Evolutionary conservation across 2,113 vertebrate species (phyloP), one percentile per base, ranked within the genome.

Genomic region (Ailuropoda melanoleuca): DNA sequence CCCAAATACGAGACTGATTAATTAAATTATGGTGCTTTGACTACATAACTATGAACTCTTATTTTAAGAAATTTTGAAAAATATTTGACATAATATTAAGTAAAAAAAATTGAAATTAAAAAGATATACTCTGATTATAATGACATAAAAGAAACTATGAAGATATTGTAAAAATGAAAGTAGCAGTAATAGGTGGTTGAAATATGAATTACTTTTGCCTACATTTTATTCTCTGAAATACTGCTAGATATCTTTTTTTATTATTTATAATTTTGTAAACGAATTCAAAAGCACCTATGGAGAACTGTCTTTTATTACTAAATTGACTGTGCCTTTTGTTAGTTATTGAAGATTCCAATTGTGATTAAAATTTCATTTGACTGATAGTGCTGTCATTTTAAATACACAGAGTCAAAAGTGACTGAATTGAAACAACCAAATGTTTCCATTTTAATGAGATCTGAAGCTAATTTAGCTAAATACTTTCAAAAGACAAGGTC

Each of bases 351-450:
- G 60, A 87, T 89, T 89, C 31, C 58, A 91, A 18, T 82, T 95
- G 17, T 74, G 80, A 84, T 75, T 92, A 87, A 96, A 91, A 17
- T 97, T 92, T 92, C 78, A 83, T 90, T 97, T 90, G 60, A 55
- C 77, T 93, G 78, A 95, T 48, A 86, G 37, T 81, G 75, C 58
- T 93, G 60, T 37, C 96, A 93, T 81, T 97, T 78, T 81, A 98
- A 96, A 60, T 39, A 94, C 1, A 89, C 8, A n/a, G 24, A 12
- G n/a, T 50, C 43, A 75, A 84, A 97, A 87, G 78, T 74, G 34
- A 80, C 23, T 89, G 91, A 96, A 55, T 56, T 37, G 93, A 93
- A 81, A 46, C 88, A 85, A 90, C 80, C 34, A 74, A 89, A 94
- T 39, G 92, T 95, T 88, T 95, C 4, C 0, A 82, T 39, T 55